Percentiles rank a stretch among this genome's conserved stretches.
phyloP scores from a whole-genome alignment of 2,797 vertebrate species.

The Tauraco hartlaubi region DNA sequence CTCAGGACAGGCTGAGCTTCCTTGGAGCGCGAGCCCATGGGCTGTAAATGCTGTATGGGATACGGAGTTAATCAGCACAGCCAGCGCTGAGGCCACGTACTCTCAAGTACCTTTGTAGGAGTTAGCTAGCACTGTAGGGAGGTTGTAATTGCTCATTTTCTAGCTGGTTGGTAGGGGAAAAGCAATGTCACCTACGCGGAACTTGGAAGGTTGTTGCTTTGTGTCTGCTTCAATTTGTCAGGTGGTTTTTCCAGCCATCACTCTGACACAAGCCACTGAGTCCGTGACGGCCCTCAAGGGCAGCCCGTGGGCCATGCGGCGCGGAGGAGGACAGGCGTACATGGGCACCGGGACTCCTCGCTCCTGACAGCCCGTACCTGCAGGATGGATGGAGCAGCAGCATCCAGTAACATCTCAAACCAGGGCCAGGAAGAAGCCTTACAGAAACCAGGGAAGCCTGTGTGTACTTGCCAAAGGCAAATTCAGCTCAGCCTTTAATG shows the following conservation, averaged over 20 bases:
- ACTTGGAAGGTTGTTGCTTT: not conserved
- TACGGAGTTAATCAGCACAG: not conserved
- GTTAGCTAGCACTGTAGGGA: not conserved
- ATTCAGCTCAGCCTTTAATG: not conserved
- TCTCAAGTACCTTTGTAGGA: not conserved
- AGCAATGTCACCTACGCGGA: not conserved
- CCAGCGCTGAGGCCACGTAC: not conserved
- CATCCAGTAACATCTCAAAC: not conserved
- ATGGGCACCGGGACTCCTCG: accelerated
- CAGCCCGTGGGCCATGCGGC: not conserved
- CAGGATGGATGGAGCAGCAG: not conserved
- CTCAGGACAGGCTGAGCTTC: not conserved
- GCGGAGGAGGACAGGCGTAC: accelerated
- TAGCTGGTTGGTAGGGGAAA: not conserved
- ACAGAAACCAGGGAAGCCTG: not conserved
- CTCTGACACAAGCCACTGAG: not conserved
- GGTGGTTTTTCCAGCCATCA: not conserved
- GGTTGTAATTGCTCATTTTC: not conserved
- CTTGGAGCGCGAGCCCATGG: not conserved
- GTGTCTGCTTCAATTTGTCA: not conserved
- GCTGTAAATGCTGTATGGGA: not conserved
- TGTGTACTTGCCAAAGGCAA: not conserved
- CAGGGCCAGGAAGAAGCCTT: not conserved
- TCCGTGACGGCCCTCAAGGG: not conserved
- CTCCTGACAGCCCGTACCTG: too few relatives aligned